Conservation (phyloP, 2,888 invertebrate species). For the Calameuta idolon region DNA sequence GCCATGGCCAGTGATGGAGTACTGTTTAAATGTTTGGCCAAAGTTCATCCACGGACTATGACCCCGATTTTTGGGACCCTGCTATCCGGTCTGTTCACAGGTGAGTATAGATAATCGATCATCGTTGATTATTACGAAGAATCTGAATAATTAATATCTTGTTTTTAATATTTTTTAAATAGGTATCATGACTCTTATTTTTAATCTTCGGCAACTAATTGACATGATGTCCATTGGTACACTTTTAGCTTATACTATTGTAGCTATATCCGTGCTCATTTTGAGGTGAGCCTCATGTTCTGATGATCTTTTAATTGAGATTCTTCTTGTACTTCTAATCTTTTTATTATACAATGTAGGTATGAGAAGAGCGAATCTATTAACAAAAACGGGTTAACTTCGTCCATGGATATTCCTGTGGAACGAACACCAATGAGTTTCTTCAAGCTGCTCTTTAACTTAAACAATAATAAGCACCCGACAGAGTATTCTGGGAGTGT, state of each 20-base stretch:
- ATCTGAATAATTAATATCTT: slow-evolving; percentile 7
- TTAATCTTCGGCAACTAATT: slow-evolving; percentile 90
- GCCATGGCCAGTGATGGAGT: slow-evolving; percentile 93
- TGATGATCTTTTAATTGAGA: background rate
- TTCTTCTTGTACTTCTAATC: slow-evolving; percentile 9
- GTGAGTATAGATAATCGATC: slow-evolving; percentile 61
- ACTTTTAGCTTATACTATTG: slow-evolving; percentile 90
- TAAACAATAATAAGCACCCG: slow-evolving; percentile 78
- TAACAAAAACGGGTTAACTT: slow-evolving; percentile 21
- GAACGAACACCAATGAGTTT: slow-evolving; percentile 41
- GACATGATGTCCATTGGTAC: slow-evolving; percentile 98
- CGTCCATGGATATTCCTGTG: slow-evolving; percentile 48
- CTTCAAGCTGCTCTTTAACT: slow-evolving; percentile 76
- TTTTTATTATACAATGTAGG: slow-evolving; percentile 31
- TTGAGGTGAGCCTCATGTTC: slow-evolving; percentile 73
- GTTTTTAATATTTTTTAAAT: slow-evolving; percentile 19
- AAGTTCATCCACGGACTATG: slow-evolving; percentile 78
- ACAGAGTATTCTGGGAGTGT: slow-evolving; percentile 74
- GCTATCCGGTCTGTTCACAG: slow-evolving; percentile 81
- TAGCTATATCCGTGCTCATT: slow-evolving; percentile 89
- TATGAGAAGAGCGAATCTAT: slow-evolving; percentile 49
- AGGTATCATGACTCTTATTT: slow-evolving; percentile 88
- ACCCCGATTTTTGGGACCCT: slow-evolving; percentile 85
- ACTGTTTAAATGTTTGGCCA: slow-evolving; percentile 79
- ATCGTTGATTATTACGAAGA: background rate